These are phyloP conservation scores for Diachasma alloeum DNA, from an alignment of 1,140 invertebrate species.

Conservation along the genomic window DNA sequence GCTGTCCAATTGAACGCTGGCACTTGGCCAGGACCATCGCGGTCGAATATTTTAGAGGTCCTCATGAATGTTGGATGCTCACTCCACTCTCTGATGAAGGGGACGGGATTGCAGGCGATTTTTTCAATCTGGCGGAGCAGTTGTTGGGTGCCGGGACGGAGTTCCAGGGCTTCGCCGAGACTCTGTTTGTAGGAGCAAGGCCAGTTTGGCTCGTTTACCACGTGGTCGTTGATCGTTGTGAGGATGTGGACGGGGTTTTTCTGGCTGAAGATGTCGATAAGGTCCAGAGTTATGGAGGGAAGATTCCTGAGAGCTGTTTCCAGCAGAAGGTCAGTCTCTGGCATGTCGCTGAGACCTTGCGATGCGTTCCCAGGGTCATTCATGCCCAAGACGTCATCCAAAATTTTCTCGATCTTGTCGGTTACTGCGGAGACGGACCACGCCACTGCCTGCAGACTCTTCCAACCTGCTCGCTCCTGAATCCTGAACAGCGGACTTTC, in stretches of 20 bases:
- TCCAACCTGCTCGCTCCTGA: constrained; percentile 39
- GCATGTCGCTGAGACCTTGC: constrained; percentile 43
- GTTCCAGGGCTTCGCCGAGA: constrained; percentile 43
- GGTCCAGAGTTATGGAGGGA: constrained; percentile 43
- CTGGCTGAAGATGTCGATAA: constrained; percentile 46
- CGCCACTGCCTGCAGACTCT: constrained; percentile 43
- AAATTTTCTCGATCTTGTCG: constrained; percentile 47
- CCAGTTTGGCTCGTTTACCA: constrained; percentile 46
- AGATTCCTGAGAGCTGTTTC: constrained; percentile 45
- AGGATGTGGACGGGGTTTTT: constrained; percentile 47
- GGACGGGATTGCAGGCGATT: constrained; percentile 46
- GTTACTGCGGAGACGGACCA: constrained; percentile 46
- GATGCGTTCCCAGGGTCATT: constrained; percentile 34
- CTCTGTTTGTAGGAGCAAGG: constrained; percentile 51
- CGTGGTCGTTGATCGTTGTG: constrained; percentile 47
- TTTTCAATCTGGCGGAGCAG: constrained; percentile 50
- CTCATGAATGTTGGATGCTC: constrained; percentile 44
- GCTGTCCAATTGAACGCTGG: constrained; percentile 53
- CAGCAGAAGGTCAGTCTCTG: constrained; percentile 47
- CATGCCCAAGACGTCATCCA: constrained; percentile 46
- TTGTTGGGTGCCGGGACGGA: constrained; percentile 49
- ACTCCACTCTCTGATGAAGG: constrained; percentile 53
- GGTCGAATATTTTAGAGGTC: constrained; percentile 34
- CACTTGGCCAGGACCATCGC: constrained; percentile 28
- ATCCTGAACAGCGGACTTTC: constrained; percentile 52